Evolutionary conservation across 2,888 invertebrate genomes (phyloP), one percentile per base, ranked within the genome.

Genomic region (Magallana nippona): DNA sequence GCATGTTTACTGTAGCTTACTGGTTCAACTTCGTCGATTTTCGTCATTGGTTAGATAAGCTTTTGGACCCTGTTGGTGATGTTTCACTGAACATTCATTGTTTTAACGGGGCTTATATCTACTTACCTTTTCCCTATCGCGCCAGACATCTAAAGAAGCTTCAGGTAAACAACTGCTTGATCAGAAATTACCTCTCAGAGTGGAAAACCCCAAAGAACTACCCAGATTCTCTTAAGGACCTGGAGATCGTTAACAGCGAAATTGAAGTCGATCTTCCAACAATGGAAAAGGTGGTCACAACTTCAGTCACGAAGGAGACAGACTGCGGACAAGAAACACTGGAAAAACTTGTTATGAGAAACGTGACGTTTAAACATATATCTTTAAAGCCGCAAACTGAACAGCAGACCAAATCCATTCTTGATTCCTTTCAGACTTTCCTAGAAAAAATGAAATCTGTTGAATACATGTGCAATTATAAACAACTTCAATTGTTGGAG

Each of bases 321-420:
- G 44, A 78, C 44, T 82, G 82, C 78, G 82, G 82, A 2, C 82
- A 82, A 55, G 55, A 78, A 17, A 82, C 82, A 19, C 44, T 82
- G 5, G 55, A 60, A 57, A 82, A 22, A 15, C 19, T 19, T 60
- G 56, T 19, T 71, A 22, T 82, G 15, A 71, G 17, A 19, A 82
- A 82, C 15, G 71, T 71, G 17, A 82, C 82, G 15, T 82, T 71
- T 13, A 71, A 71, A 27, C 71, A 32, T 71, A 22, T 71, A 10
- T 22, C 32, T 13, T 32, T 27, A 32, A 17, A 71, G 15, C 27
- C 71, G 15, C 22, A 55, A n/a, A 27, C 17, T 13, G n/a, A 13
- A 27, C 44, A 44, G 27, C 27, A 19, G 15, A 10, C 57, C 19
- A 17, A 79, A 57, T 79, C 57, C 5, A 5, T 79, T 22, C 10